Evolutionary conservation across 2,113 vertebrate species (phyloP).

Genomic region (Gasterosteus aculeatus): DNA sequence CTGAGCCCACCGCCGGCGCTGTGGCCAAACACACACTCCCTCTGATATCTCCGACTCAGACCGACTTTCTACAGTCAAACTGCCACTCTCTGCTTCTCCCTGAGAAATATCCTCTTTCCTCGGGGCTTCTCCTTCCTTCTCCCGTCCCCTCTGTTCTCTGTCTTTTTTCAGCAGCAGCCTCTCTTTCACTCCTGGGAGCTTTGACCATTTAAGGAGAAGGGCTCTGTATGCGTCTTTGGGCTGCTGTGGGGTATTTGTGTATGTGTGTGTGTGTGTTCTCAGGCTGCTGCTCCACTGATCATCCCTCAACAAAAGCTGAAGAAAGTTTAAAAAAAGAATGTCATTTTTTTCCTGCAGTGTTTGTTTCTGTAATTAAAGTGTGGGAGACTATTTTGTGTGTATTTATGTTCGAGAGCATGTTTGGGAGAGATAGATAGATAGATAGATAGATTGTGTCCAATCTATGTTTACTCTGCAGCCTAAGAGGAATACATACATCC

Average conservation of each 20-base stretch:
- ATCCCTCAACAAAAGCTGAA: slow-evolving; percentile 51
- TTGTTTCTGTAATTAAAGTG: slow-evolving; percentile 39
- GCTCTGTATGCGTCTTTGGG: slow-evolving; percentile 89
- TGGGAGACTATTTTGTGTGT: slow-evolving; percentile 16
- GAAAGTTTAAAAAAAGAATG: slow-evolving; percentile 24
- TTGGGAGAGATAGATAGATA: slow-evolving; percentile 35
- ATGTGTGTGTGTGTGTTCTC: slow-evolving; percentile 39
- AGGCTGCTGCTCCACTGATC: slow-evolving; percentile 49
- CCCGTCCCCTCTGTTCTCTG: slow-evolving; percentile 79
- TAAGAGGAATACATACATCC: slow-evolving; percentile 39
- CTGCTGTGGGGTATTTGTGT: slow-evolving; percentile 74
- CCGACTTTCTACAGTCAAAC: slow-evolving; percentile 76
- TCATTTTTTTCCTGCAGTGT: slow-evolving; percentile 20
- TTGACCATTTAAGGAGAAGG: slow-evolving; percentile 99
- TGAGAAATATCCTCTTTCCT: slow-evolving; percentile 88
- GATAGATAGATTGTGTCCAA: slow-evolving; percentile 23
- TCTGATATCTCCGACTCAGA: slow-evolving; percentile 46
- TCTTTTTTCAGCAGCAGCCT: slow-evolving; percentile 88
- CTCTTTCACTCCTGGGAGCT: slow-evolving; percentile 98
- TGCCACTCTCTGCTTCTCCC: slow-evolving; percentile 81
- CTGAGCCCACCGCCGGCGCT: slow-evolving; percentile 75
- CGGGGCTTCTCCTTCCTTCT: slow-evolving; percentile 73
- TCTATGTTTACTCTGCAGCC: slow-evolving; percentile 57
- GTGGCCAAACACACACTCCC: slow-evolving; percentile 32
- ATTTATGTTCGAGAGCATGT: slow-evolving; percentile 18